Conservation (phyloP, 2,888 invertebrate genomes). For the Eueremaeus valkanovi region DNA sequence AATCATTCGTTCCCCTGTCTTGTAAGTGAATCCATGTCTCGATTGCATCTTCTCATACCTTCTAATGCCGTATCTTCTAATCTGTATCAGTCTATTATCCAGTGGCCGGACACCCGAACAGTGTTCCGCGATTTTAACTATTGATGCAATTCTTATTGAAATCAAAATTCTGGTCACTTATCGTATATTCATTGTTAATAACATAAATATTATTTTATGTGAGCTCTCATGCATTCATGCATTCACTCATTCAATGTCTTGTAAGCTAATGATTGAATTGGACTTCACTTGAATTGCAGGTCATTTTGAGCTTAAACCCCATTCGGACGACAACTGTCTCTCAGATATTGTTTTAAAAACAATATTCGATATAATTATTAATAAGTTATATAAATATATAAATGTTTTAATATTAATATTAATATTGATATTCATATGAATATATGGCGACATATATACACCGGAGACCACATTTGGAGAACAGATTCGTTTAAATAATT, state of each 20-base stretch:
- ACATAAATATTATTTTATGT: conserved; percentile 15
- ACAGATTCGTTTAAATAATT: too few species aligned
- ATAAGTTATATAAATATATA: not conserved
- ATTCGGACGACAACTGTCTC: not conserved
- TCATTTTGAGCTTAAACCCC: conserved; percentile 33
- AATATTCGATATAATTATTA: not conserved
- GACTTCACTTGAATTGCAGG: conserved; percentile 13
- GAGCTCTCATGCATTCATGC: not conserved
- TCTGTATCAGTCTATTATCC: conserved; percentile 50
- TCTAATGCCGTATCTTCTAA: not conserved
- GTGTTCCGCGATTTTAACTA: conserved; percentile 95
- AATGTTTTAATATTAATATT: not conserved
- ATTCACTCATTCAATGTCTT: too few species aligned
- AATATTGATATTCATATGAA: not conserved
- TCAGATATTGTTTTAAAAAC: not conserved
- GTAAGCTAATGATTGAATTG: not conserved
- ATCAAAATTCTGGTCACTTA: conserved; percentile 78
- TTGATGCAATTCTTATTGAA: conserved; percentile 51
- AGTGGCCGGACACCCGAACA: conserved; percentile 99
- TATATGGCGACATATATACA: too few species aligned
- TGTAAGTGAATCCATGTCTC: conserved; percentile 71
- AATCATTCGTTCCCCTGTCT: conserved; percentile 97
- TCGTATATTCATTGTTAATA: conserved; percentile 52
- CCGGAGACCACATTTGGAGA: too few species aligned
- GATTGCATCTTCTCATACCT: too few species aligned